These are phyloP conservation scores for Enteromius afrohamiltoni DNA, from an alignment of 2,797 vertebrate genomes.

Conservation along the genomic window DNA sequence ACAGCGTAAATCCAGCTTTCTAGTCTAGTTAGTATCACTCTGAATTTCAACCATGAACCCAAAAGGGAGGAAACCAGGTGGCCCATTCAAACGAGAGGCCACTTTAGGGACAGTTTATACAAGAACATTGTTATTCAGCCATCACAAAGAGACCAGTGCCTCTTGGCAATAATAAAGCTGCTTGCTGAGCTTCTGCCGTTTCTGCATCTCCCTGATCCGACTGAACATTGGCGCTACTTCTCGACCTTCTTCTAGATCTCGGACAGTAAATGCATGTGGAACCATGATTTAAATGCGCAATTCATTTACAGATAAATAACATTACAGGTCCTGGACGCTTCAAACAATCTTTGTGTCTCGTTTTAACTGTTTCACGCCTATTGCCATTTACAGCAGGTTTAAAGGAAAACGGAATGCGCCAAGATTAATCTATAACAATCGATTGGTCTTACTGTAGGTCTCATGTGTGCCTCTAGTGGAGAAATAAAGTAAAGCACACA, in stretches of 20 bases:
- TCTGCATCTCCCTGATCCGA: background rate
- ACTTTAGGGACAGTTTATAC: constrained; percentile 48
- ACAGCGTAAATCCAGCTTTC: constrained; percentile 57
- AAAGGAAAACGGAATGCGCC: constrained; percentile 22
- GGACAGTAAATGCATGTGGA: no score
- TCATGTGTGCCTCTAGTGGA: background rate
- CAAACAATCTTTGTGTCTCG: background rate
- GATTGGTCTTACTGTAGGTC: constrained; percentile 49
- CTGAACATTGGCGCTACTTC: background rate
- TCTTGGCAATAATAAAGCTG: constrained; percentile 35
- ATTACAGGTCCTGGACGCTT: background rate
- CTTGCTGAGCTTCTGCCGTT: constrained; percentile 29
- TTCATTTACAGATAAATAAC: background rate
- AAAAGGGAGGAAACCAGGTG: constrained; percentile 53
- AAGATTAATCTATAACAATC: background rate
- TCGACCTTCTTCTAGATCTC: background rate
- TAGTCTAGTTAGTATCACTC: constrained; percentile 53
- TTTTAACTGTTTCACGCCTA: background rate
- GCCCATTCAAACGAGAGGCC: constrained; percentile 60
- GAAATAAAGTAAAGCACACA: background rate
- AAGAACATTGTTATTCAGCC: constrained; percentile 61
- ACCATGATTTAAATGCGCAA: background rate
- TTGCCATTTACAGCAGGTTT: background rate
- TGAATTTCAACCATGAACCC: constrained; percentile 41
- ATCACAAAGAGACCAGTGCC: constrained; percentile 61